These are phyloP conservation scores for Ommatoiulus sabulosus DNA, from an alignment of 2,888 invertebrate species.

Conservation along the genomic window DNA sequence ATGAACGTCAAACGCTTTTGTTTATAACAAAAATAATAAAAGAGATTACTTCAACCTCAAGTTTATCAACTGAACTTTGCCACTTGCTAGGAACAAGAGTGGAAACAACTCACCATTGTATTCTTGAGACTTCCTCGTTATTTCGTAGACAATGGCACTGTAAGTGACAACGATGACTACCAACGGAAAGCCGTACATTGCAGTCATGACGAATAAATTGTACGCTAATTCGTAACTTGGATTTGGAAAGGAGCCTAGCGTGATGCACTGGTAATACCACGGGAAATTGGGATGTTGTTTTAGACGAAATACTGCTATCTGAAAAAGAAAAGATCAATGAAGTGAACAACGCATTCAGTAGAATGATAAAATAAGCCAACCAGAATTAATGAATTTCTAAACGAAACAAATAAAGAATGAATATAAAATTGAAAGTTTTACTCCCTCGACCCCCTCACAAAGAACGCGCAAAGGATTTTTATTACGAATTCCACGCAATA, in stretches of 20 bases:
- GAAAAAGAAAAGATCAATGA: constrained; percentile 62
- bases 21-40: too few relatives aligned
- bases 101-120: constrained; percentile 56
- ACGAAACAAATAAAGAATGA: too few relatives aligned
- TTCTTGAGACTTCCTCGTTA: constrained; percentile 69
- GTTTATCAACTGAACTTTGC: too few relatives aligned
- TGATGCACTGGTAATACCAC: constrained; percentile 88
- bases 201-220: constrained; percentile 83
- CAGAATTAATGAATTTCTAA: too few relatives aligned
- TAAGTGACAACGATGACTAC: constrained; percentile 89
- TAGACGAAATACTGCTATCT: constrained; percentile 87
- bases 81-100: neutral
- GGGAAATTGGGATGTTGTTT: constrained; percentile 84
- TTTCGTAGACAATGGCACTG: constrained; percentile 86
- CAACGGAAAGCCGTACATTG: constrained; percentile 89
- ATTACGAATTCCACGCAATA: too few relatives aligned
- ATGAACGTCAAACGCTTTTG: too few relatives aligned
- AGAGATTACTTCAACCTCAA: too few relatives aligned
- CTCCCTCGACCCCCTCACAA: too few relatives aligned
- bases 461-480: too few relatives aligned
- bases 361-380: too few relatives aligned
- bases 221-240: constrained; percentile 78
- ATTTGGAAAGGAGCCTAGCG: constrained; percentile 82
- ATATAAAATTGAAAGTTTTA: too few relatives aligned
- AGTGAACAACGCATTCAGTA: neutral